Percentiles rank a stretch among this genome's conserved stretches.
These are phyloP conservation scores for Cephalopholis sonnerati DNA, from an alignment of 2,113 vertebrate genomes.

Conservation along the genomic window DNA sequence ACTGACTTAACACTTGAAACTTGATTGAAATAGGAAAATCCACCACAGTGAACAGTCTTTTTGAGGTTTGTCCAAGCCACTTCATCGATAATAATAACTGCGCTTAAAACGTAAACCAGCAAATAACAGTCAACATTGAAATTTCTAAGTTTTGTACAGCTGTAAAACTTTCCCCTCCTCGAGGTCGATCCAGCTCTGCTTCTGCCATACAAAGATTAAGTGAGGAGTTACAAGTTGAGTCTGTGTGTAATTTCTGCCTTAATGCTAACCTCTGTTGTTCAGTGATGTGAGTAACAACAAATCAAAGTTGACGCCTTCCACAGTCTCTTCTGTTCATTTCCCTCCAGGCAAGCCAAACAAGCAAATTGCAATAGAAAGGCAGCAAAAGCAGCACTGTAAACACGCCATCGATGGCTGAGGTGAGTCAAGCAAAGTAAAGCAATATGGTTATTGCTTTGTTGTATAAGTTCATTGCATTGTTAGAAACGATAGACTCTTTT, in stretches of 20 bases:
- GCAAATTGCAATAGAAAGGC: conserved; percentile 47
- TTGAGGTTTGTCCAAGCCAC: background rate
- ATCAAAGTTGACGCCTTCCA: conserved; percentile 51
- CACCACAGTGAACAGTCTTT: background rate
- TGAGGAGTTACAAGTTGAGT: conserved; percentile 16
- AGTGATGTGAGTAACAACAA: conserved; percentile 61
- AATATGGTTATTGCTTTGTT: conserved; percentile 46
- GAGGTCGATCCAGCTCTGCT: background rate
- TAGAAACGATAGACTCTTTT: conserved; percentile 13
- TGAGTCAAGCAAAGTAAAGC: conserved; percentile 39
- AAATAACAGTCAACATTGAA: background rate
- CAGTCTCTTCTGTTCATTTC: conserved; percentile 56
- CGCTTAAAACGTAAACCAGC: background rate
- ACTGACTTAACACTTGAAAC: background rate
- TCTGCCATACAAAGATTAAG: conserved; percentile 8
- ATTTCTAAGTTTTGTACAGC: background rate
- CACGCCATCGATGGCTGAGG: conserved; percentile 43
- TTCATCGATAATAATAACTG: background rate
- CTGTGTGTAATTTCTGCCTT: conserved; percentile 46
- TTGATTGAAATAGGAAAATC: background rate
- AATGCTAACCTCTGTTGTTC: conserved; percentile 56
- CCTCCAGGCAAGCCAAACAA: conserved; percentile 49
- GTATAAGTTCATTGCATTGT: conserved; percentile 43
- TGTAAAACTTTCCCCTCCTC: background rate
- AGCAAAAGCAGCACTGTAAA: conserved; percentile 47